These are phyloP conservation scores for Diuraphis noxia DNA, from an alignment of 1,140 invertebrate species.

Conservation along the genomic window DNA sequence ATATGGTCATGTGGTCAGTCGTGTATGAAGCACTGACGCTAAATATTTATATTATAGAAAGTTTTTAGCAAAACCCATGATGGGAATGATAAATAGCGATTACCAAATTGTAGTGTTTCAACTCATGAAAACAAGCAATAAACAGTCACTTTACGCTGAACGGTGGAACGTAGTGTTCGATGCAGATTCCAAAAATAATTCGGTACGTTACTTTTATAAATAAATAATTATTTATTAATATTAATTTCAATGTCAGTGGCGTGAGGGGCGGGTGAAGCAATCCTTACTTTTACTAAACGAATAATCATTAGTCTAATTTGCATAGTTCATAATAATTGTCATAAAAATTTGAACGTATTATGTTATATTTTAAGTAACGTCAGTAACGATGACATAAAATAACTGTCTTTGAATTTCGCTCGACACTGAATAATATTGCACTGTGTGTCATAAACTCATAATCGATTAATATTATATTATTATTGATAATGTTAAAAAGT, in stretches of 20 bases:
- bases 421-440: no score
- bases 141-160: conserved; percentile 12
- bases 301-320: not conserved
- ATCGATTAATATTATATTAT: no score
- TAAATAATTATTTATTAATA: not conserved
- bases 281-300: not conserved
- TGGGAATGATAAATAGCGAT: conserved; percentile 12
- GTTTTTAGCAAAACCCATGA: conserved; percentile 19
- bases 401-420: no score
- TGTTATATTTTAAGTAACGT: no score
- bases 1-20: not conserved
- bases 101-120: conserved; percentile 37
- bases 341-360: not conserved
- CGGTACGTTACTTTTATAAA: not conserved
- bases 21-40: not conserved
- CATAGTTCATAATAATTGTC: not conserved
- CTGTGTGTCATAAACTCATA: no score
- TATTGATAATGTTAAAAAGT: no score
- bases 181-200: conserved; percentile 12
- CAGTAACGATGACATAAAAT: no score
- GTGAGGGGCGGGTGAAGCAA: not conserved
- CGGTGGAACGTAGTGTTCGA: conserved; percentile 24
- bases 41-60: not conserved
- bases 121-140: not conserved
- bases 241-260: not conserved